Percentiles rank a stretch among this genome's conserved stretches.
These are phyloP conservation scores for Decapterus maruadsi DNA, from an alignment of 2,797 vertebrate species.

Conservation along the genomic window DNA sequence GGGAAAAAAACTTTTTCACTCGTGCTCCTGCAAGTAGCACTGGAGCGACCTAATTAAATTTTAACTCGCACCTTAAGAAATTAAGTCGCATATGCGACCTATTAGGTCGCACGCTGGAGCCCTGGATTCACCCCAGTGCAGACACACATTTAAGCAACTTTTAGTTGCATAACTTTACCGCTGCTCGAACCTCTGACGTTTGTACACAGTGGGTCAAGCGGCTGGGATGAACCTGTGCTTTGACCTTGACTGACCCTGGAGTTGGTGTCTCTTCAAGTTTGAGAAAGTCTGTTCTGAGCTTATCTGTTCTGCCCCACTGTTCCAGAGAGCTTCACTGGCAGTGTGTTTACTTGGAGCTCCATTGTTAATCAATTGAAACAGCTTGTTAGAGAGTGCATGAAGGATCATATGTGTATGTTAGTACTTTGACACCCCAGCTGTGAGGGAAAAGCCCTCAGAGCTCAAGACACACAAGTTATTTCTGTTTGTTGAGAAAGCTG, in stretches of 20 bases:
- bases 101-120: no score
- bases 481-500: conserved; percentile 10
- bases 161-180: not conserved
- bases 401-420: not conserved
- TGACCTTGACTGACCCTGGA: not conserved
- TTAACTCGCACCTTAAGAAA: no score
- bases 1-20: no score
- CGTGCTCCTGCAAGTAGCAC: no score
- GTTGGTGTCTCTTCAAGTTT: not conserved
- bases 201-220: not conserved
- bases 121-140: no score
- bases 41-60: no score
- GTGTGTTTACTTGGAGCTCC: not conserved
- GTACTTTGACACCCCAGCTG: not conserved
- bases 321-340: not conserved
- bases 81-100: no score
- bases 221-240: not conserved
- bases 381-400: not conserved
- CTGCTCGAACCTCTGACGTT: not conserved
- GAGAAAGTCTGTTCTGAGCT: not conserved
- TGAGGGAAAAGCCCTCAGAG: not conserved
- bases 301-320: not conserved
- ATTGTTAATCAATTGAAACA: not conserved
- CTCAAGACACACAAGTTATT: not conserved
- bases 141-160: not conserved